phyloP scores from a whole-genome alignment of 1,140 invertebrate genomes.

The Drosophila santomea region DNA sequence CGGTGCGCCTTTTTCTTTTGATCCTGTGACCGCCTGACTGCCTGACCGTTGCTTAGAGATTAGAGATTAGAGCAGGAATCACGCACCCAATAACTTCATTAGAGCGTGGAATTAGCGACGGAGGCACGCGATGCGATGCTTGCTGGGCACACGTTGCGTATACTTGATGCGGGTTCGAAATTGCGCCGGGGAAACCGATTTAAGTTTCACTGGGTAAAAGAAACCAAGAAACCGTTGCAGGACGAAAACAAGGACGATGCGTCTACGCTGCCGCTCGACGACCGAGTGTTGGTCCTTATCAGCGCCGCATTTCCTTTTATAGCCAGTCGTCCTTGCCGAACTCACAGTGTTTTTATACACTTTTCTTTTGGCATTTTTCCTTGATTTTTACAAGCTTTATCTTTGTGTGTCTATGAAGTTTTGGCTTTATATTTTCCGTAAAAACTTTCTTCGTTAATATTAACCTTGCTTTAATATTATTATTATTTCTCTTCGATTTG shows the following conservation, averaged over 20 bases:
- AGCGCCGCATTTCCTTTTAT: slow-evolving; percentile 83
- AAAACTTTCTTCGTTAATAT: not conserved
- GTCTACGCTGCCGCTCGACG: slow-evolving; percentile 77
- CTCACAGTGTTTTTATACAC: not conserved
- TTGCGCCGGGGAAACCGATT: slow-evolving; percentile 51
- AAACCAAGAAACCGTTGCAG: slow-evolving; percentile 50
- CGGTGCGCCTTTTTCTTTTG: slow-evolving; percentile 20
- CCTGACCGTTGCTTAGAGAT: too few relatives aligned
- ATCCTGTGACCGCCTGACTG: slow-evolving; percentile 12
- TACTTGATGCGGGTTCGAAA: slow-evolving; percentile 33
- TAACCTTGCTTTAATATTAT: not conserved
- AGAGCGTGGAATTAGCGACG: slow-evolving; percentile 47
- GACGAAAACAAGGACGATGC: slow-evolving; percentile 58
- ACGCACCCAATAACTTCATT: slow-evolving; percentile 69
- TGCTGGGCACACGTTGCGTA: slow-evolving; percentile 37
- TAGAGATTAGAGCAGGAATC: slow-evolving; percentile 58
- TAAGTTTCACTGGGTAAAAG: slow-evolving; percentile 18
- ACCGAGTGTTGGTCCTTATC: slow-evolving; percentile 82
- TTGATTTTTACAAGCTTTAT: not conserved
- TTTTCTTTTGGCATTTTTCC: not conserved
- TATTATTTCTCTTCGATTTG: slow-evolving; percentile 2
- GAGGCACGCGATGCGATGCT: slow-evolving; percentile 23
- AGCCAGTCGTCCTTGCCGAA: slow-evolving; percentile 37
- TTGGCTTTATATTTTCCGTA: too few relatives aligned
- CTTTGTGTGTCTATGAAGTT: too few relatives aligned